Conservation (phyloP, 2,113 vertebrate species). For the Gymnobelideus leadbeateri region DNA sequence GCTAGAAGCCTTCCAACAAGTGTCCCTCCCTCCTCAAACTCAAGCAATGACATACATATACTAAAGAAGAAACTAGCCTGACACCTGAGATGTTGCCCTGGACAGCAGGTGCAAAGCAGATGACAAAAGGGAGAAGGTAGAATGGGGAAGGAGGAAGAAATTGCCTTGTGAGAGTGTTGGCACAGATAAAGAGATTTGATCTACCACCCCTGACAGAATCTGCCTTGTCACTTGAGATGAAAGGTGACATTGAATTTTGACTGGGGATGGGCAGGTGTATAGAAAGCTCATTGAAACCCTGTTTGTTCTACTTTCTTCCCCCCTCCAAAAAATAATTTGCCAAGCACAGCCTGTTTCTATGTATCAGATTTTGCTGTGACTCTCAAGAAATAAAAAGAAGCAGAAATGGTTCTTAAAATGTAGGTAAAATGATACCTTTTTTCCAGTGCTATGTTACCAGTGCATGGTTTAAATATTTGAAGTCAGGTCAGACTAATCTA, state of each 20-base stretch:
- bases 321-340: too few relatives aligned
- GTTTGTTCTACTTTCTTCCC: background rate
- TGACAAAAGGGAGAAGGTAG: background rate
- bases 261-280: slow-evolving; percentile 36
- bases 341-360: background rate
- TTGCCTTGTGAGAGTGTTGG: background rate
- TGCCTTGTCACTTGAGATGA: slow-evolving; percentile 51
- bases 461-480: slow-evolving; percentile 17
- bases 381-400: background rate
- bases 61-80: background rate
- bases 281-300: background rate
- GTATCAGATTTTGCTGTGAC: background rate
- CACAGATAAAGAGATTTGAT: slow-evolving; percentile 27
- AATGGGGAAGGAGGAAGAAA: background rate
- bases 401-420: slow-evolving; percentile 9
- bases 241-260: slow-evolving; percentile 64
- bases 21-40: background rate
- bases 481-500: slow-evolving; percentile 7
- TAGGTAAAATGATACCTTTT: background rate
- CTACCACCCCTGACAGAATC: background rate
- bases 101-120: slow-evolving; percentile 31
- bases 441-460: background rate
- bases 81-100: background rate
- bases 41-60: background rate
- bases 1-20: background rate